phyloP scores from a whole-genome alignment of 2,888 invertebrate genomes.

The Sphinx pinastri region DNA sequence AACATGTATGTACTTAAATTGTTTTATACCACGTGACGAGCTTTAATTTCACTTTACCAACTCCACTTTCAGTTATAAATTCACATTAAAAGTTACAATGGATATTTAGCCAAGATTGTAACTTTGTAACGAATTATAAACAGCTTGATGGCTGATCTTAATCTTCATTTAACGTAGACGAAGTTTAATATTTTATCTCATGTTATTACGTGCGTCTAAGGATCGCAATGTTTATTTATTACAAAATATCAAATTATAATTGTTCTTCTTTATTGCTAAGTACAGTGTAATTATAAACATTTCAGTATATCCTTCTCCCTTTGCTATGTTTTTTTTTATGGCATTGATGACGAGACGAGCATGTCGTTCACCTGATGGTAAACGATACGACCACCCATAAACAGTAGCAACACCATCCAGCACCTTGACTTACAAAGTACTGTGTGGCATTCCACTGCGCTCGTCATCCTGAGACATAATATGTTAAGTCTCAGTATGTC shows the following conservation, averaged over 20 bases:
- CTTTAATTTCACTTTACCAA: background rate
- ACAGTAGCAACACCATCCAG: no score
- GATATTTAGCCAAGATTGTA: background rate
- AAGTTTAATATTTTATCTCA: background rate
- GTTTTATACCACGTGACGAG: background rate
- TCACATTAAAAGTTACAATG: conserved; percentile 4
- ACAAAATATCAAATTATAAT: background rate
- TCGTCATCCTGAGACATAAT: no score
- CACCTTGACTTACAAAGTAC: no score
- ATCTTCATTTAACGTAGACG: conserved; percentile 3
- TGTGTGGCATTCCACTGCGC: no score
- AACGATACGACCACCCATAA: no score
- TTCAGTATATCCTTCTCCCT: no score
- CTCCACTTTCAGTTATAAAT: background rate
- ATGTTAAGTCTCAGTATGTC: no score
- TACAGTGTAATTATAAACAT: no score
- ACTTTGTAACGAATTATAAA: conserved; percentile 7
- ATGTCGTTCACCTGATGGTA: no score
- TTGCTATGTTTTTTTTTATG: no score
- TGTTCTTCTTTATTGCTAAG: background rate
- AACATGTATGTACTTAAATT: background rate
- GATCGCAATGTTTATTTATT: background rate
- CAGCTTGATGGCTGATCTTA: conserved; percentile 6
- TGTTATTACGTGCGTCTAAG: background rate
- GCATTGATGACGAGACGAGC: no score